Conservation (phyloP, 1,140 invertebrate genomes). For the Zaprionus vittiger region DNA sequence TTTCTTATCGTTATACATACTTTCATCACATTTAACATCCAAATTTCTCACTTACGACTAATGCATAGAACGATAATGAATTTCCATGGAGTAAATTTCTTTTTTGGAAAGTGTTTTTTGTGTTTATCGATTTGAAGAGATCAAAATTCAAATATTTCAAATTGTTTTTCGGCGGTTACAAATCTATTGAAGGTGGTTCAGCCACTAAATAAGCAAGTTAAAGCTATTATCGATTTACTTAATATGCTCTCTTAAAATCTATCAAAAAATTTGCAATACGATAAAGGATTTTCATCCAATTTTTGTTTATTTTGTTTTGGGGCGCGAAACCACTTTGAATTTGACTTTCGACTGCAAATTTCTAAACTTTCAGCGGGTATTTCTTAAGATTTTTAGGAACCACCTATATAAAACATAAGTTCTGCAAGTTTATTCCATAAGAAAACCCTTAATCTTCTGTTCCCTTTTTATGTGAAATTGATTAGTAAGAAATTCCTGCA, state of each 20-base stretch:
- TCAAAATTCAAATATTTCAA: slow-evolving; percentile 11
- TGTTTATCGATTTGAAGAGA: slow-evolving; percentile 31
- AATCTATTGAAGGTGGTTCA: background rate
- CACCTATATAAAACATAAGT: no score
- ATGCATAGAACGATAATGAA: slow-evolving; percentile 22
- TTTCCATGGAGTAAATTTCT: background rate
- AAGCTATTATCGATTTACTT: background rate
- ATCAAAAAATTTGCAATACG: slow-evolving; percentile 2
- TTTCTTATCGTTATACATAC: slow-evolving; percentile 13
- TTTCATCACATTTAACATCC: slow-evolving; percentile 39
- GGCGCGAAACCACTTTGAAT: no score
- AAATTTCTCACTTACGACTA: slow-evolving; percentile 33
- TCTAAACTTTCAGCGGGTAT: background rate
- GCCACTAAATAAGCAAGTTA: background rate
- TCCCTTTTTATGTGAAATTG: no score
- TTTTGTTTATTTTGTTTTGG: no score
- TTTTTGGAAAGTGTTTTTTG: background rate
- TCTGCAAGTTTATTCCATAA: no score
- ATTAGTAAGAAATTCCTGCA: no score
- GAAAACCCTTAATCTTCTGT: no score
- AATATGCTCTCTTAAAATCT: background rate
- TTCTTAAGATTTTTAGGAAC: background rate
- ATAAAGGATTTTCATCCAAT: background rate
- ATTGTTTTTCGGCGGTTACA: slow-evolving; percentile 3
- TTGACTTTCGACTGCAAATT: no score